Evolutionary conservation across 2,888 invertebrate species (phyloP).

Genomic region (Therioaphis trifolii): DNA sequence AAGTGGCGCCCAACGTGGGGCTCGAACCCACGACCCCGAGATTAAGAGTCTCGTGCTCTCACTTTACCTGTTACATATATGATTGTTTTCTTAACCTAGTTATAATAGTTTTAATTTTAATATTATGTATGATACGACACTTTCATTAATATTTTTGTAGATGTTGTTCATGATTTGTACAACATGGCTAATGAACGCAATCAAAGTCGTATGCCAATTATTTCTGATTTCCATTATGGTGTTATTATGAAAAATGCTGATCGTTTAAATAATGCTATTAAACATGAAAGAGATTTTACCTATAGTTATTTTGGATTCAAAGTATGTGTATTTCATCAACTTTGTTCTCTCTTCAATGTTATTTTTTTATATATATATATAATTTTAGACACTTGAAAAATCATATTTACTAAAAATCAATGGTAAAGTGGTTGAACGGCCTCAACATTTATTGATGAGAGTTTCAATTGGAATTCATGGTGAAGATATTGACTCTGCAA

Average conservation of each 20-base stretch:
- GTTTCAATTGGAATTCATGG: constrained; percentile 96
- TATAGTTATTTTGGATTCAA: constrained; percentile 99
- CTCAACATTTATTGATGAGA: constrained; percentile 99
- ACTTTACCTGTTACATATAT: no score
- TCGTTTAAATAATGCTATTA: constrained; percentile 90
- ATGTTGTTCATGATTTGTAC: constrained; percentile 90
- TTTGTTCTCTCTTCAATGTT: not conserved
- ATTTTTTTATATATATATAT: constrained; percentile 29
- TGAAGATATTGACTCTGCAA: constrained; percentile 89
- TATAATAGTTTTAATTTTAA: no score
- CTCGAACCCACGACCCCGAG: constrained; percentile 75
- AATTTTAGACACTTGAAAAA: constrained; percentile 84
- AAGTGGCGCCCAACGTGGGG: constrained; percentile 72
- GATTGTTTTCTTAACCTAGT: no score
- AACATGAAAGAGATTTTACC: constrained; percentile 95
- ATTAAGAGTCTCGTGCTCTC: no score
- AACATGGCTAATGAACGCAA: constrained; percentile 81
- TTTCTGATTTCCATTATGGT: constrained; percentile 83
- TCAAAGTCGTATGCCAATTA: constrained; percentile 81
- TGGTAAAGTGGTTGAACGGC: constrained; percentile 93
- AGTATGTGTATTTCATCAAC: constrained; percentile 66
- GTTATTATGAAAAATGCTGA: constrained; percentile 90
- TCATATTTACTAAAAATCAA: constrained; percentile 94
- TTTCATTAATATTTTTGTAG: constrained; percentile 73
- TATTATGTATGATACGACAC: no score